phyloP scores from a whole-genome alignment of 2,797 vertebrate genomes.

The Pangasius krempfi region DNA sequence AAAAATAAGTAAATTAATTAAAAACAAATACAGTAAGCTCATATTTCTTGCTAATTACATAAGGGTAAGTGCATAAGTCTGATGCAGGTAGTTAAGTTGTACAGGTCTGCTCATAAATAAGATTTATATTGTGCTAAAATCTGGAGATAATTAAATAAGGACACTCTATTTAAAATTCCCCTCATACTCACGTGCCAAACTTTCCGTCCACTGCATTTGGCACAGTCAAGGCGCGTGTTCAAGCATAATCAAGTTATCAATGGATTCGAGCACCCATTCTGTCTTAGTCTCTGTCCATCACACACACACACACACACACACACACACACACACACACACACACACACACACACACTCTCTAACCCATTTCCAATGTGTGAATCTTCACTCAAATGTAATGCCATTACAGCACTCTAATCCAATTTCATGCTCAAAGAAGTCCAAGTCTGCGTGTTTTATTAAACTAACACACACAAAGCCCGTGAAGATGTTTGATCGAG shows the following conservation, averaged over 20 bases:
- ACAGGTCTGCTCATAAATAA: constrained; percentile 27
- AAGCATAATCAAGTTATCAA: constrained; percentile 64
- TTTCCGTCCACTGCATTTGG: constrained; percentile 37
- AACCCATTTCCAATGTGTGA: constrained; percentile 37
- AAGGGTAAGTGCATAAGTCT: constrained; percentile 18
- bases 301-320: constrained; percentile 24
- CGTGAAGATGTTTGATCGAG: constrained; percentile 33
- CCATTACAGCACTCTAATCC: constrained; percentile 64
- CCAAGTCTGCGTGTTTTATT: constrained; percentile 52
- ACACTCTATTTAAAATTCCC: constrained; percentile 24
- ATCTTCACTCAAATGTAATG: constrained; percentile 58
- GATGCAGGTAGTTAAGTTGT: constrained; percentile 17
- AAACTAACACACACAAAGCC: constrained; percentile 37
- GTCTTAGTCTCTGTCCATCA: constrained; percentile 28
- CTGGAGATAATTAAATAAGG: constrained; percentile 27
- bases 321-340: not conserved
- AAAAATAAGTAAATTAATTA: constrained; percentile 2
- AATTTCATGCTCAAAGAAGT: constrained; percentile 60
- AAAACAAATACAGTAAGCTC: constrained; percentile 1
- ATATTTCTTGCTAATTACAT: constrained; percentile 34
- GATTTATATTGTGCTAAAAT: constrained; percentile 29
- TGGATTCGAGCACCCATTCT: constrained; percentile 43
- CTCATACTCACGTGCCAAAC: constrained; percentile 10
- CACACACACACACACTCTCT: not conserved
- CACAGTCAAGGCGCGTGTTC: constrained; percentile 42